Evolutionary conservation across 2,113 vertebrate species (phyloP).

Genomic region (Aldabrachelys gigantea): DNA sequence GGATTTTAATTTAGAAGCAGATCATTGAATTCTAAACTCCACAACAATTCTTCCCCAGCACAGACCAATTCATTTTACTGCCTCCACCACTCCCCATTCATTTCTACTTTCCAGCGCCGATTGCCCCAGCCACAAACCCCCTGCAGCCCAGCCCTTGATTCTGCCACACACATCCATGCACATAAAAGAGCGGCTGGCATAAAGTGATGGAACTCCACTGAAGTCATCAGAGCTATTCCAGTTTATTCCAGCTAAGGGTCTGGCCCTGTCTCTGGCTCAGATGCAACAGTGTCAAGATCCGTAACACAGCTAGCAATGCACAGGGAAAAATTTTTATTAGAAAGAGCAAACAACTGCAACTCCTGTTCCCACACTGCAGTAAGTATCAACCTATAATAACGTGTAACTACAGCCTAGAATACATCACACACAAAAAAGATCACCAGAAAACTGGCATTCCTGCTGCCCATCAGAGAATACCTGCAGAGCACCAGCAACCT

Average conservation of each 20-base stretch:
- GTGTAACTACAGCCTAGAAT: slow-evolving; percentile 4
- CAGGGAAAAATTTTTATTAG: neutral
- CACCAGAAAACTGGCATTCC: slow-evolving; percentile 39
- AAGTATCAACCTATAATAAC: slow-evolving; percentile 18
- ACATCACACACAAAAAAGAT: slow-evolving; percentile 10
- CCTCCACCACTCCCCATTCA: neutral
- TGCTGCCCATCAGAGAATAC: slow-evolving; percentile 25
- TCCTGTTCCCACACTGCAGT: slow-evolving; percentile 3
- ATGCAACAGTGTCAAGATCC: neutral
- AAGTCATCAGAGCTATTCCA: neutral
- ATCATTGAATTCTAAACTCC: neutral
- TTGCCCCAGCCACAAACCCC: neutral
- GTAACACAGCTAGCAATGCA: neutral
- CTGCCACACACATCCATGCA: neutral
- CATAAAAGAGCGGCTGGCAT: neutral
- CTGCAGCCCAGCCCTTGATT: neutral
- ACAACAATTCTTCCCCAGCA: neutral
- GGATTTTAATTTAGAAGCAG: neutral
- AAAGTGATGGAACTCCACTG: neutral
- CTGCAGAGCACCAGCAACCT: neutral
- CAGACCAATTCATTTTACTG: neutral
- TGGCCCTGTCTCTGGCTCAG: neutral
- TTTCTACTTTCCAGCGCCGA: neutral
- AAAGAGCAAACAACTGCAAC: slow-evolving; percentile 49
- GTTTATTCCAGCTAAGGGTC: neutral